Evolutionary conservation across 1,140 invertebrate genomes (phyloP), one percentile per base, ranked within the genome.

Genomic region (Zaprionus davidi): DNA sequence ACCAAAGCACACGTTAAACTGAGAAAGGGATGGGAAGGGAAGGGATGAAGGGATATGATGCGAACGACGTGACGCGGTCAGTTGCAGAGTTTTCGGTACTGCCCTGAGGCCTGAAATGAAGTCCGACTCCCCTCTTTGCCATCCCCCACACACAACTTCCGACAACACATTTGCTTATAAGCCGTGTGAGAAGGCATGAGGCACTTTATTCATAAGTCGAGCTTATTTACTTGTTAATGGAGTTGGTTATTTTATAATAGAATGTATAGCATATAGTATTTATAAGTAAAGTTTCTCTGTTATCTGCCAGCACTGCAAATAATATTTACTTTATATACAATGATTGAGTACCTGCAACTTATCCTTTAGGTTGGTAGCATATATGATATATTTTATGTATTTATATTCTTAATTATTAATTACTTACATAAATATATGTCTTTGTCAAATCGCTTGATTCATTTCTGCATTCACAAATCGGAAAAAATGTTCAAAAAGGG

Each of bases 1-100:
- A 92, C 92, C 91, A 92, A 92, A 85, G 91, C 85, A 92, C 90
- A 92, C 83, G 88, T 92, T 92, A 9, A 90, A 74, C 65, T 68
- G 77, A 70, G 67, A 51, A 57, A 20, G 15, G 31, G n/a, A 44
- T 17, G 13, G 9, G 51, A 13, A 22, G 46, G 53, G 46, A 41
- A 57, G 1, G 63, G 69, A 24, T 53, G 31, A 34, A 34, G 31
- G 31, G 9, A 34, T 34, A 34, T 51, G 17, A 73, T 51, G 17
- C 58, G 59, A 51, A 56, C 68, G 70, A 44, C 71, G 24, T 68
- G 26, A 36, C 31, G 41, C 73, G 83, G 83, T 87, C 83, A 88
- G 83, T 76, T 88, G 49, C 83, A 82, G 73, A 75, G 59, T 63
- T 28, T 31, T 31, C 11, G 53, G 13, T 56, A 71, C 55, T 69